A percentile compares a stretch with the other conserved stretches of the same genome.
Conservation (phyloP, 2,113 vertebrate genomes). For the Antennarius striatus region DNA sequence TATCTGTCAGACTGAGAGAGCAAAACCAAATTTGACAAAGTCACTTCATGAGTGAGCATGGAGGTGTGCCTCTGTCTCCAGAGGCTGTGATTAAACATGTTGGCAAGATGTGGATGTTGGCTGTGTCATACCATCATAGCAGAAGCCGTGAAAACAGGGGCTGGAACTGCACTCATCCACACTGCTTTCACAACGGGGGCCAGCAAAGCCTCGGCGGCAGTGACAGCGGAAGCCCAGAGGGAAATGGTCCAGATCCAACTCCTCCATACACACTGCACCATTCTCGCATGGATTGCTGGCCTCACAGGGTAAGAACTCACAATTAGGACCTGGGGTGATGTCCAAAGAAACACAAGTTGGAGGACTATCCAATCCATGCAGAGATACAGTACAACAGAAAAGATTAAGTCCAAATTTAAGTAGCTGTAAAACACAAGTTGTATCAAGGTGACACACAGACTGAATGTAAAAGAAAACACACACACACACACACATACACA, state of each 20-base stretch:
- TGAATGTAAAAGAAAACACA: background rate
- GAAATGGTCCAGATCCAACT: slow-evolving; percentile 77
- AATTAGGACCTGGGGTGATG: slow-evolving; percentile 77
- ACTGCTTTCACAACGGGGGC: slow-evolving; percentile 83
- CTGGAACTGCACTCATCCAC: slow-evolving; percentile 82
- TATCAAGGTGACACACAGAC: background rate
- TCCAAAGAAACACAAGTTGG: slow-evolving; percentile 27
- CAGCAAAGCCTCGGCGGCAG: slow-evolving; percentile 79
- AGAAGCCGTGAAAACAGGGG: slow-evolving; percentile 83
- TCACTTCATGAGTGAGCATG: background rate
- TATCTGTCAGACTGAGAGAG: slow-evolving; percentile 57
- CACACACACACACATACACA: background rate
- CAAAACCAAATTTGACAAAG: slow-evolving; percentile 46
- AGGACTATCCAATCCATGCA: slow-evolving; percentile 16
- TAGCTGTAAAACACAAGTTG: slow-evolving; percentile 9
- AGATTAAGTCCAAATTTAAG: too few species aligned
- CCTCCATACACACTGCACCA: slow-evolving; percentile 76
- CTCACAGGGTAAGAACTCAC: slow-evolving; percentile 83
- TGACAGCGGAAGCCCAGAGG: slow-evolving; percentile 82
- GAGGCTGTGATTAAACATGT: slow-evolving; percentile 38
- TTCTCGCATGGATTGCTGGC: slow-evolving; percentile 83
- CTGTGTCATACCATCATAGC: slow-evolving; percentile 80
- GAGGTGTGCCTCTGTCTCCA: slow-evolving; percentile 15
- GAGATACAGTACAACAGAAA: background rate
- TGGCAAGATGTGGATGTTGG: slow-evolving; percentile 38